Evolutionary conservation across 2,797 vertebrate species (phyloP), one percentile per base, ranked within the genome.

Genomic region (Aeoliscus strigatus): DNA sequence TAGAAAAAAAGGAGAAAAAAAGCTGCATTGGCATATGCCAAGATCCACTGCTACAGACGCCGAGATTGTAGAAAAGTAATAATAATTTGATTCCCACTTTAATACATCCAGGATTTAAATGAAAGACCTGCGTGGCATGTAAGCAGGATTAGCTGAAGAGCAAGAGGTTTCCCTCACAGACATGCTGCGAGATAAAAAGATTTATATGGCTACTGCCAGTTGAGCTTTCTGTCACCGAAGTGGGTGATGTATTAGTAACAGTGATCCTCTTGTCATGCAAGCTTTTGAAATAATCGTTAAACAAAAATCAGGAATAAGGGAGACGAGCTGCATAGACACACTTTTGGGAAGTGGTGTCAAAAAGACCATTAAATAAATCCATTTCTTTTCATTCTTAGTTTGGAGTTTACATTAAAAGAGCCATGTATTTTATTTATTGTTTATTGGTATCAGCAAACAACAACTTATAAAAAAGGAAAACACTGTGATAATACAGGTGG

Each of bases 1-100:
- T 40, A 55, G 9, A 73, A 42, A 73, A 39, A 4, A 30, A 55
- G 9, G 71, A 42, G 71, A 39, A 4, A 30, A 60, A 51, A 43
- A 10, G 44, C 38, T n/a, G 14, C 24, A 35, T 28, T 51, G 50
- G 54, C 32, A 30, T 36, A 28, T 54, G 69, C 57, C 52, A 69
- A 57, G 39, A 39, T 25, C 33, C 11, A 10, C 27, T 30, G 42
- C 41, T 48, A 4, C 26, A 11, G 31, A 48, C 29, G n/a, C n/a
- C n/a, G 23, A 13, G 4, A 15, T 36, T 21, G 55, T 39, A 60
- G 28, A 49, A 56, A 64, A 57, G 59, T 45, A n/a, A n/a, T n/a
- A n/a, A n/a, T n/a, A n/a, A 51, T 38, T 54, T 9, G 40, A 24
- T 56, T 39, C 58, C 27, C 36, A 33, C 34, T 60, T 38, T 21